Percentiles rank a stretch among this genome's conserved stretches.
These are phyloP conservation scores for Hypolimnas misippus DNA, from an alignment of 2,888 invertebrate genomes.

Conservation along the genomic window DNA sequence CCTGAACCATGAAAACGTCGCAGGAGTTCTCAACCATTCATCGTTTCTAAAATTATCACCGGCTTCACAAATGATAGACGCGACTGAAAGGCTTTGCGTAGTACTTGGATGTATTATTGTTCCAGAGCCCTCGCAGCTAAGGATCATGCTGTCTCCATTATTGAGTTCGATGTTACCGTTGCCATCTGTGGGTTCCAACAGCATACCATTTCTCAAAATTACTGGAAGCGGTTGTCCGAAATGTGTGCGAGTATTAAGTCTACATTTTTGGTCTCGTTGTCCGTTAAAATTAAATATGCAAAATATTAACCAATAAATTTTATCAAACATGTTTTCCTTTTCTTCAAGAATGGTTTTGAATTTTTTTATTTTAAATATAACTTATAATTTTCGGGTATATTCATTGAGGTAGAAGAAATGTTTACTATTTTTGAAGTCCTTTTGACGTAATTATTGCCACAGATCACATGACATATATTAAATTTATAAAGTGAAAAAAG, in stretches of 20 bases:
- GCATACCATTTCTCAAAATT: conserved; percentile 58
- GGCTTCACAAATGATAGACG: conserved; percentile 59
- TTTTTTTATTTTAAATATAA: background rate
- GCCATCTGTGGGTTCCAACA: conserved; percentile 66
- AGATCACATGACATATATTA: background rate
- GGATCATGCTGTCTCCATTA: conserved; percentile 59
- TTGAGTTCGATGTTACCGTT: conserved; percentile 61
- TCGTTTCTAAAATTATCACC: conserved; percentile 64
- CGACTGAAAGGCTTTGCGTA: conserved; percentile 48
- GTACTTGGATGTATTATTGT: conserved; percentile 58
- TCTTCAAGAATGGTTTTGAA: conserved; percentile 20
- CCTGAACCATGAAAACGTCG: conserved; percentile 57
- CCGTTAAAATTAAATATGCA: conserved; percentile 62
- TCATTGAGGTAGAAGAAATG: background rate
- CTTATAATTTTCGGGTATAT: background rate
- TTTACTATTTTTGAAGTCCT: background rate
- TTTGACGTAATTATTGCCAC: background rate
- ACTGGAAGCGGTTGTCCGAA: conserved; percentile 69
- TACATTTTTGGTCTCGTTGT: conserved; percentile 57
- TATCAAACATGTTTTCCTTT: conserved; percentile 55
- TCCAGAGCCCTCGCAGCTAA: conserved; percentile 66
- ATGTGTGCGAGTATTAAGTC: conserved; percentile 59
- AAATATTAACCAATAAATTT: conserved; percentile 58
- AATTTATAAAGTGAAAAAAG: too few species aligned
- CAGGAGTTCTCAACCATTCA: conserved; percentile 60